These are phyloP conservation scores for Amitus sp. DNA, from an alignment of 2,888 invertebrate genomes.

Conservation along the genomic window DNA sequence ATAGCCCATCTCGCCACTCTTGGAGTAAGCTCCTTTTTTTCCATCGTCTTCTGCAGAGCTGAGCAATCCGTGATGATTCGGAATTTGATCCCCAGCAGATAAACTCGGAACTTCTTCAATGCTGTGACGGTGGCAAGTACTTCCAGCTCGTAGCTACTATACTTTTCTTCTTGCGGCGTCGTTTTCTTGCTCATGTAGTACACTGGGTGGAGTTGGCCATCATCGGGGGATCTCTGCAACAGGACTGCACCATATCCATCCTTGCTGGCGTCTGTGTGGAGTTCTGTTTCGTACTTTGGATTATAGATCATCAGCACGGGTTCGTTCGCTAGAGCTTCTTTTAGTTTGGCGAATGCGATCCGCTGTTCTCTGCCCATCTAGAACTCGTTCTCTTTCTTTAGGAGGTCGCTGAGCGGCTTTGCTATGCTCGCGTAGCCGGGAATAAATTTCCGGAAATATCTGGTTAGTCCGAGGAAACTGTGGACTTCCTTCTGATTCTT, in stretches of 20 bases:
- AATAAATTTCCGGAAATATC: slow-evolving; percentile 28
- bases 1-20: slow-evolving; percentile 50
- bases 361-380: slow-evolving; percentile 11
- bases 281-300: slow-evolving; percentile 21
- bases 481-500: slow-evolving; percentile 17
- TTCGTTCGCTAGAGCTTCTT: slow-evolving; percentile 9
- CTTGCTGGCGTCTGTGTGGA: slow-evolving; percentile 29
- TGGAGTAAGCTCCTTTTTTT: slow-evolving; percentile 46
- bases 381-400: slow-evolving; percentile 37
- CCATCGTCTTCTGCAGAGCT: slow-evolving; percentile 1
- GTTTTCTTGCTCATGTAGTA: slow-evolving; percentile 34
- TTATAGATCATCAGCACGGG: slow-evolving; percentile 43
- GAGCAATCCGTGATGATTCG: slow-evolving; percentile 10
- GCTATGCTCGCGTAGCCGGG: slow-evolving; percentile 21
- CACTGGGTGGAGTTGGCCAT: slow-evolving; percentile 23
- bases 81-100: slow-evolving; percentile 23
- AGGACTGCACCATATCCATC: slow-evolving; percentile 36
- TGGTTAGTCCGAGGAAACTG: slow-evolving; percentile 23
- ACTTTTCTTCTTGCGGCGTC: slow-evolving; percentile 36
- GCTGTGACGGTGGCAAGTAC: slow-evolving; percentile 40
- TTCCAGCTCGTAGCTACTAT: slow-evolving; percentile 44
- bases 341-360: slow-evolving; percentile 10
- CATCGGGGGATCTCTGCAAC: slow-evolving; percentile 23
- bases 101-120: slow-evolving; percentile 32
- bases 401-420: slow-evolving; percentile 44